Base-by-base conservation (phyloP, 2,797 vertebrate species). In the Salarias fasciatus region DNA sequence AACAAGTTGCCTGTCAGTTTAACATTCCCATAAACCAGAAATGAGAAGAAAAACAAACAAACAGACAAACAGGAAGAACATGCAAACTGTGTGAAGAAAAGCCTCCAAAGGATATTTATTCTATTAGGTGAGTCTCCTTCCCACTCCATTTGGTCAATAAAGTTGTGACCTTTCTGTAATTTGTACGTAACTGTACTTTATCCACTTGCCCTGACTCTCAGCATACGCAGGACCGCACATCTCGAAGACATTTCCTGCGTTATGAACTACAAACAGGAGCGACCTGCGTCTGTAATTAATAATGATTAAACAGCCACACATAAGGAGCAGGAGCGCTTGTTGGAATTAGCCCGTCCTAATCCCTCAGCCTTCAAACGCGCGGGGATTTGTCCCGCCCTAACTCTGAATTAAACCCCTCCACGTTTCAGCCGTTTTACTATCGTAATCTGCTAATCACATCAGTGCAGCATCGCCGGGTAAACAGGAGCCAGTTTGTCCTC, bases 361-460 rank as follows among this genome's bases (percentile, higher is more conserved):
- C 84, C 83, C 67, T 8, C 60, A 58, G 77, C 79, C 68, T 78
- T 42, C 56, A 72, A 86, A 84, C 29, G 72, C 86, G 69, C 8
- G 5, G 79, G 85, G 87, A 89, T 83, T 83, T 86, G 88, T 82
- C 77, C 72, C 54, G 48, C 69, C 74, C 70, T 61, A 31, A 41
- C 49, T 80, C 45, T 56, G 63, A 56, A 60, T 71, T 82, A 78
- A 70, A 80, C 64, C 69, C 46, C 65, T 71, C 73, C 72, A 56
- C 45, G 47, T 72, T 58, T n/a, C 49, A 59, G 61, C 66, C 64
- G 79, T 82, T 83, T 86, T 88, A 76, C 86, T 69, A 51, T 53
- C 72, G 61, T 91, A 89, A 92, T 88, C 88, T 87, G 66, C 54
- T 86, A 89, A 90, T 90, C 90, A 86, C 77, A 85, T 93, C 86